phyloP scores from a whole-genome alignment of 2,888 invertebrate species.

The Diloba caeruleocephala region DNA sequence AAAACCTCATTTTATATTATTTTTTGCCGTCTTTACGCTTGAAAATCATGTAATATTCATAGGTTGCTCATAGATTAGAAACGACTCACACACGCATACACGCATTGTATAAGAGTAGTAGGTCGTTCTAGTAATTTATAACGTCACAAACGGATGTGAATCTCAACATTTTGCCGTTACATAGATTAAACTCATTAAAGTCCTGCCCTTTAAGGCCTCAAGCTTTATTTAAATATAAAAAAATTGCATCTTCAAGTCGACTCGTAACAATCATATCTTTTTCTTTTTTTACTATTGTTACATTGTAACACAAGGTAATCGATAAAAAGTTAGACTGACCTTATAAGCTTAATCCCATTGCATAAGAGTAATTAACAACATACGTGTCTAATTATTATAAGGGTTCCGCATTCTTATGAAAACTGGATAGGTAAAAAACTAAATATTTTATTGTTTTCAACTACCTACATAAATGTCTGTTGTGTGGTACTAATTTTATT shows the following conservation, averaged over 20 bases:
- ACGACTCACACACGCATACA: too few relatives aligned
- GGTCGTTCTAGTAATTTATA: too few relatives aligned
- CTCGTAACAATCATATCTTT: conserved; percentile 61
- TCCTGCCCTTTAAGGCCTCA: conserved; percentile 24
- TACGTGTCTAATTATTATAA: conserved; percentile 46
- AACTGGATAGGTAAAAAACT: too few relatives aligned
- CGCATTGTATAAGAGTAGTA: too few relatives aligned
- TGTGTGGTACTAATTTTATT: too few relatives aligned
- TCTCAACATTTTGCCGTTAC: neutral
- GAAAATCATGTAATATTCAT: too few relatives aligned
- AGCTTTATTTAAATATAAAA: conserved; percentile 30
- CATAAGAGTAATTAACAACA: conserved; percentile 56
- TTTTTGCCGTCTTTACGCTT: neutral
- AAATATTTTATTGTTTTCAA: too few relatives aligned
- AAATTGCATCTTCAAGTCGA: conserved; percentile 29
- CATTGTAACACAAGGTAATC: conserved; percentile 42
- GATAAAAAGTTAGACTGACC: conserved; percentile 60
- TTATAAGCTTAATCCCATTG: conserved; percentile 66
- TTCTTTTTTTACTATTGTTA: conserved; percentile 38
- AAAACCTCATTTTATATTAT: neutral
- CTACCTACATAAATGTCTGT: too few relatives aligned
- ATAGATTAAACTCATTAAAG: neutral
- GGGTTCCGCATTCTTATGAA: conserved; percentile 5
- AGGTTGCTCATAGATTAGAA: too few relatives aligned
- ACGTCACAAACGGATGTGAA: too few relatives aligned